Evolutionary conservation across 2,113 vertebrate species (phyloP).

Genomic region (Chaetodon trifascialis): DNA sequence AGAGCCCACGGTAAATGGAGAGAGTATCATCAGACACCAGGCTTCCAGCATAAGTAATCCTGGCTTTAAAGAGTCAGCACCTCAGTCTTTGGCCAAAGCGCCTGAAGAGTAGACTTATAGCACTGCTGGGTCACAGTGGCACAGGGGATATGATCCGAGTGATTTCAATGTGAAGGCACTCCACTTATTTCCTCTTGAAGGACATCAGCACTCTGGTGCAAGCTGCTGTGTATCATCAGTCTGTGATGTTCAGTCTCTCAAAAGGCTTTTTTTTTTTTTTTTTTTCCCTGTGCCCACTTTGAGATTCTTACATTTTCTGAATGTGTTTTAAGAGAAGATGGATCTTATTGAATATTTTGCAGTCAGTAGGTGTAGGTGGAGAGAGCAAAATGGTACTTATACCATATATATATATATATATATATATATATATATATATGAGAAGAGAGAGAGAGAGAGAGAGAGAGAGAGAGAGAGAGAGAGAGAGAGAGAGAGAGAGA

Average conservation of each 20-base stretch:
- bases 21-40: slow-evolving; percentile 33
- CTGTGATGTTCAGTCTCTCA: not conserved
- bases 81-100: slow-evolving; percentile 22
- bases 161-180: slow-evolving; percentile 16
- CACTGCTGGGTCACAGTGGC: slow-evolving; percentile 16
- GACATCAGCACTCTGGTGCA: slow-evolving; percentile 1
- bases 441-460: not conserved
- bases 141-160: slow-evolving; percentile 13
- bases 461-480: not conserved
- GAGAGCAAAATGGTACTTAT: slow-evolving; percentile 21
- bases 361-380: slow-evolving; percentile 24
- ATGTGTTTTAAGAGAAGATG: slow-evolving; percentile 2
- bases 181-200: slow-evolving; percentile 14
- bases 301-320: not conserved
- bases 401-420: no score
- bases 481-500: not conserved
- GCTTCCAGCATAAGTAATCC: slow-evolving; percentile 35
- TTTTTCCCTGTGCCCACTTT: not conserved
- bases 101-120: slow-evolving; percentile 10
- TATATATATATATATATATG: no score
- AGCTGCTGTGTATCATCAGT: slow-evolving; percentile 1
- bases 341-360: slow-evolving; percentile 27
- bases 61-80: slow-evolving; percentile 47
- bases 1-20: slow-evolving; percentile 31
- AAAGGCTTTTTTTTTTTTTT: not conserved